phyloP scores from a whole-genome alignment of 1,140 invertebrate species.

The Drosophila jambulina region DNA sequence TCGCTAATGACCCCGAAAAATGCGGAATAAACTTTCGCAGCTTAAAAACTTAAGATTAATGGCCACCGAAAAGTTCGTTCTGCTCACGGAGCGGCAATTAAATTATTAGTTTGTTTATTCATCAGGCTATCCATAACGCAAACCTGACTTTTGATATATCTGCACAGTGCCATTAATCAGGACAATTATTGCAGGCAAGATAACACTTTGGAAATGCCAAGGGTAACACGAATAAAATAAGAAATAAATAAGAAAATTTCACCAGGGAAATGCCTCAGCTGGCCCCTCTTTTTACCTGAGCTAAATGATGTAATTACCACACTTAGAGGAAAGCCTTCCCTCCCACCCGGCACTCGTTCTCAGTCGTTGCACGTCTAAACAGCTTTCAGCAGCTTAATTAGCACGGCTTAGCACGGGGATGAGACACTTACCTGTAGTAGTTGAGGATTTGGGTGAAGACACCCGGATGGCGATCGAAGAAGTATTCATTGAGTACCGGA shows the following conservation, averaged over 20 bases:
- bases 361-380: conserved; percentile 39
- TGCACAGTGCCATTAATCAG: conserved; percentile 30
- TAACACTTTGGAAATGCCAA: conserved; percentile 29
- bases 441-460: conserved; percentile 98
- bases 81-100: conserved; percentile 54
- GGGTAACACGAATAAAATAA: background rate
- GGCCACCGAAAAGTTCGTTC: conserved; percentile 19
- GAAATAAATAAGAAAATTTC: conserved; percentile 3
- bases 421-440: conserved; percentile 90
- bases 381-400: conserved; percentile 32
- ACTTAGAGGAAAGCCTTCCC: background rate
- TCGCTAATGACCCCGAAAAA: conserved; percentile 59
- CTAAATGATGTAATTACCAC: conserved; percentile 43
- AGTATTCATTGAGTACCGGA: conserved; percentile 98
- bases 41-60: conserved; percentile 66
- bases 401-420: background rate
- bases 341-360: conserved; percentile 1
- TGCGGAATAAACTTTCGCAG: conserved; percentile 59
- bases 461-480: conserved; percentile 99
- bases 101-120: conserved; percentile 59
- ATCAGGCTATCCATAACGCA: conserved; percentile 15
- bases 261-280: conserved; percentile 1
- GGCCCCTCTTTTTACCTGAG: no score
- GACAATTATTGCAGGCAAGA: conserved; percentile 1
- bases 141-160: conserved; percentile 35